Conservation (phyloP, 2,113 vertebrate genomes). For the Tupaia tana region DNA sequence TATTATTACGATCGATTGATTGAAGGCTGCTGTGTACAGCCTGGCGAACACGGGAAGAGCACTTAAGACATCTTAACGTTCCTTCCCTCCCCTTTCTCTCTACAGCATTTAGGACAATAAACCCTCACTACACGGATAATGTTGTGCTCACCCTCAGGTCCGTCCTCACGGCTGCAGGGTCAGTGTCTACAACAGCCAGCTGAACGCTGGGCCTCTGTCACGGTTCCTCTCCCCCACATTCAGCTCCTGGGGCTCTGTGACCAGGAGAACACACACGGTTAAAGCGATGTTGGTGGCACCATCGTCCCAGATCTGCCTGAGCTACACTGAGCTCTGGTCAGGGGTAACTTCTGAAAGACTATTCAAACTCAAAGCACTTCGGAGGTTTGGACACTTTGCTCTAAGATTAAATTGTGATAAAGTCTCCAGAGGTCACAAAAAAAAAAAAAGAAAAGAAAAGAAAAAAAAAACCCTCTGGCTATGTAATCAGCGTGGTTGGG, state of each 20-base stretch:
- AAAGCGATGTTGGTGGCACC: too few species aligned
- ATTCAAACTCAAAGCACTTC: slow-evolving; percentile 36
- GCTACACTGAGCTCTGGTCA: neutral
- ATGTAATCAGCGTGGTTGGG: neutral
- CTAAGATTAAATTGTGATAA: slow-evolving; percentile 57
- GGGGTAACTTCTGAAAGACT: neutral
- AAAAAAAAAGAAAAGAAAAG: too few species aligned
- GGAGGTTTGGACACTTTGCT: neutral
- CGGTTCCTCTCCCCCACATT: neutral
- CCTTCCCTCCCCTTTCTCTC: neutral
- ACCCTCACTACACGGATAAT: neutral
- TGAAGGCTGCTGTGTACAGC: neutral
- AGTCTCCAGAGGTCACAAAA: slow-evolving; percentile 21
- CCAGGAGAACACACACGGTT: neutral
- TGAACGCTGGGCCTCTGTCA: neutral
- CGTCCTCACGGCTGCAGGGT: neutral
- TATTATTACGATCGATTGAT: neutral
- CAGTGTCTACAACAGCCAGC: neutral
- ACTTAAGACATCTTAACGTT: neutral
- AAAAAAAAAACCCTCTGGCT: neutral
- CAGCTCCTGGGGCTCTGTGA: neutral
- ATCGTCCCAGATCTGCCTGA: neutral
- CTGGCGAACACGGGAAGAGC: neutral
- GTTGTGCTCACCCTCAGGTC: neutral
- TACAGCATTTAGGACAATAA: neutral